Evolutionary conservation across 2,888 invertebrate genomes (phyloP).

Genomic region (Oithona nana): DNA sequence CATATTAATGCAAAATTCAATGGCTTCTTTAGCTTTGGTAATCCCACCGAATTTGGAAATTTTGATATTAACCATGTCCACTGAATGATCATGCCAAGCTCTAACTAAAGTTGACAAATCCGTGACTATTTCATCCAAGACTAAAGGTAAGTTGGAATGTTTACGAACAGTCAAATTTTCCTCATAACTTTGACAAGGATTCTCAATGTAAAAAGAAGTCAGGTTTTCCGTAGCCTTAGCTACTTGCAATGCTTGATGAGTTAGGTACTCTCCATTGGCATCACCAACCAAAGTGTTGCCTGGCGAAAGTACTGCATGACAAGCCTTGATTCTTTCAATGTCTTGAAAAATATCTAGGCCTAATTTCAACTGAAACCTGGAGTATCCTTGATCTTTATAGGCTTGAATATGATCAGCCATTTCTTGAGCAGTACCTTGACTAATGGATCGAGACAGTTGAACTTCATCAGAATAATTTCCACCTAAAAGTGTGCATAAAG

Average conservation of each 20-base stretch:
- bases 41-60: constrained; percentile 5
- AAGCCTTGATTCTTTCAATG: background rate
- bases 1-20: background rate
- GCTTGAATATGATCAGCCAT: background rate
- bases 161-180: background rate
- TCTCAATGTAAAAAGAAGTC: background rate
- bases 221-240: background rate
- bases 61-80: background rate
- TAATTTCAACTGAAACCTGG: constrained; percentile 6
- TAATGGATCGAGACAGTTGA: background rate
- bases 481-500: background rate
- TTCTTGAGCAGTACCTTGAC: constrained; percentile 1
- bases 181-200: constrained; percentile 1
- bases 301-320: background rate
- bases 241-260: background rate
- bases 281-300: background rate
- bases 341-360: background rate
- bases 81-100: background rate
- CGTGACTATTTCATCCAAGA: background rate
- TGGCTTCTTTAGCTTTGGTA: background rate
- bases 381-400: background rate
- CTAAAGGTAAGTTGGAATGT: background rate
- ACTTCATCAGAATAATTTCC: background rate
- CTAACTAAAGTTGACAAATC: background rate
- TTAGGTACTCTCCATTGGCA: background rate